Evolutionary conservation across 2,797 vertebrate species (phyloP).

Genomic region (Sebastes ruberrimus): DNA sequence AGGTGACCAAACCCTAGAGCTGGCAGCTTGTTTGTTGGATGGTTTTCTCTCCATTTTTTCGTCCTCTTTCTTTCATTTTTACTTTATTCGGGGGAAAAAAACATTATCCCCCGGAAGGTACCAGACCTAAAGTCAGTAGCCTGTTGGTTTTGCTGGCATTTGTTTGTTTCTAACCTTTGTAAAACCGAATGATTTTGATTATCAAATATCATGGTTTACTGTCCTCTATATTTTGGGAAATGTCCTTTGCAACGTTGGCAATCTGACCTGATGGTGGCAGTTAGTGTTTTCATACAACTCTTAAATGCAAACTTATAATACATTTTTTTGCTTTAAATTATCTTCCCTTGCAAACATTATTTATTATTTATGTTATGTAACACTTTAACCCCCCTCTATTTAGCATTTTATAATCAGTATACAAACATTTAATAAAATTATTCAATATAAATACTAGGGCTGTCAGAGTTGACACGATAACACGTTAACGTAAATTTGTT

Average conservation of each 20-base stretch:
- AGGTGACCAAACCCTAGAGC: background rate
- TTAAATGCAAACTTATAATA: background rate
- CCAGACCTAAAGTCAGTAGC: background rate
- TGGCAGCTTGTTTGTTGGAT: background rate
- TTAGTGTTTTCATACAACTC: background rate
- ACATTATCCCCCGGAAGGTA: background rate
- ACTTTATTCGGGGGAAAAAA: background rate
- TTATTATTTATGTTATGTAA: background rate
- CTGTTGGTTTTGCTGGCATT: background rate
- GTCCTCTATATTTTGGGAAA: background rate
- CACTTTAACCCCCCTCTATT: background rate
- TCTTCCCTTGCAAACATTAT: background rate
- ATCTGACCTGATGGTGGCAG: background rate
- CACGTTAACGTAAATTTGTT: too few relatives aligned
- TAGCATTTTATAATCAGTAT: background rate
- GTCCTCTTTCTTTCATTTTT: background rate
- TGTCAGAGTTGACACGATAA: too few relatives aligned
- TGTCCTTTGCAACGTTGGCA: background rate
- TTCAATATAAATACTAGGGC: background rate
- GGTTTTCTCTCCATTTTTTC: background rate
- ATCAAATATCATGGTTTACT: background rate
- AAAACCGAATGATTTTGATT: background rate
- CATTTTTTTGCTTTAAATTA: background rate
- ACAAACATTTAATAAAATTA: background rate
- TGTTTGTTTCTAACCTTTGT: background rate